These are phyloP conservation scores for human DNA, from an alignment of 2,113 vertebrate species.

Conservation along the genomic window GRCh38 chr4:89032001-89032500, in stretches of 20 bases:
- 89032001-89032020: no score
- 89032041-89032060: no score
- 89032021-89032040: no score
- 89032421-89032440: neutral
- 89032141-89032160: no score
- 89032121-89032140: no score
- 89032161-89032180: no score
- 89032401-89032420: neutral
- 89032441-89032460: neutral
- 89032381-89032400: neutral
- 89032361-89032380: neutral
- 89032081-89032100: no score
- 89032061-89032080: no score
- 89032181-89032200: no score
- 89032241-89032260: neutral
- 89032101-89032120: no score
- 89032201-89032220: no score
- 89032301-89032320: neutral
- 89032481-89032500: neutral
- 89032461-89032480: neutral
- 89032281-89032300: neutral
- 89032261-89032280: neutral
- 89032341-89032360: neutral
- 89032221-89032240: no score
- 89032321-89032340: neutral